Evolutionary conservation across 2,888 invertebrate genomes (phyloP).

Genomic region (Amiota mariae): DNA sequence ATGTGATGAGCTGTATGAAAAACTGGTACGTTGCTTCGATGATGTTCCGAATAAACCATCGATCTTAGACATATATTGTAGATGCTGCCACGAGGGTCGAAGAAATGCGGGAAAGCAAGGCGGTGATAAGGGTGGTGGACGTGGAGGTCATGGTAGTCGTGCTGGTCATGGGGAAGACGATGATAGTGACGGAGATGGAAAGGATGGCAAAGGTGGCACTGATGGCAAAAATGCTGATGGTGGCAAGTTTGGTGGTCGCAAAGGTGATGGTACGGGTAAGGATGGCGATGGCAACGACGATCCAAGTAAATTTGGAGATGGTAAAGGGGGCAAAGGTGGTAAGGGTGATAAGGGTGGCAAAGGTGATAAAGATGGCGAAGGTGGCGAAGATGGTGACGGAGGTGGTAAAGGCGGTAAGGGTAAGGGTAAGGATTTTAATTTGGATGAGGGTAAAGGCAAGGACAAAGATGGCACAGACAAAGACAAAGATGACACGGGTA

Average conservation of each 20-base stretch:
- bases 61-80: constrained; percentile 15
- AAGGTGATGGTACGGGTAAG: not conserved
- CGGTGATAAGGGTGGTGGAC: not conserved
- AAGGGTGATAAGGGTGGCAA: not conserved
- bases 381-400: not conserved
- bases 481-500: too few relatives aligned
- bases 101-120: not conserved
- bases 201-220: not conserved
- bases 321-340: not conserved
- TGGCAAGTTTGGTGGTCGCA: not conserved
- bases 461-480: too few relatives aligned
- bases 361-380: not conserved
- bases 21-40: constrained; percentile 21
- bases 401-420: not conserved
- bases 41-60: constrained; percentile 6
- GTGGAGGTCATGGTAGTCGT: not conserved
- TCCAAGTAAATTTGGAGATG: too few relatives aligned
- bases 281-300: not conserved
- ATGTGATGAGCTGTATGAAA: constrained; percentile 7
- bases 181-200: not conserved
- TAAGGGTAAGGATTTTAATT: not conserved
- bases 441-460: too few relatives aligned
- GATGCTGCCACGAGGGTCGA: not conserved
- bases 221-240: not conserved
- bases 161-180: not conserved